phyloP scores from a whole-genome alignment of 2,888 invertebrate genomes.

The Cryptosula pallasiana region DNA sequence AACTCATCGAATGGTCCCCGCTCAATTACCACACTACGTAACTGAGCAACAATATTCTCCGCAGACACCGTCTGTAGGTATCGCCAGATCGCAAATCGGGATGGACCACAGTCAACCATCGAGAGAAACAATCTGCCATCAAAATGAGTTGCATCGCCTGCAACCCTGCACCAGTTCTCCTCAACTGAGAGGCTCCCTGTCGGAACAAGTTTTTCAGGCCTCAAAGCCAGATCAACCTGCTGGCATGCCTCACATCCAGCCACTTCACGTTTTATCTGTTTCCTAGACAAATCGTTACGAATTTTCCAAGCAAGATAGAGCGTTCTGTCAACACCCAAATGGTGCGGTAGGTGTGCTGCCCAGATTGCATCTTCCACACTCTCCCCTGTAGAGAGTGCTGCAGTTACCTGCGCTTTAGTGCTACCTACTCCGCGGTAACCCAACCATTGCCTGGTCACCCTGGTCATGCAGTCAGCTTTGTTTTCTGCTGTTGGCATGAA shows the following conservation, averaged over 20 bases:
- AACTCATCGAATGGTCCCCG: neutral
- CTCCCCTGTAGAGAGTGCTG: neutral
- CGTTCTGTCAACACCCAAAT: neutral
- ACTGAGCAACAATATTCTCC: neutral
- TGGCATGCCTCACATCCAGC: neutral
- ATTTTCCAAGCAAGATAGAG: neutral
- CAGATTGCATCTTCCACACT: neutral
- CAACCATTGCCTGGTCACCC: neutral
- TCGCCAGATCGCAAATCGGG: neutral
- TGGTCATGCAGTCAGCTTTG: neutral
- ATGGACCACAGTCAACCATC: conserved; percentile 7
- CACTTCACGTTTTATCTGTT: neutral
- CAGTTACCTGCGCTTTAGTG: neutral
- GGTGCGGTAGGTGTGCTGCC: conserved; percentile 6
- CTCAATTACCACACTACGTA: neutral
- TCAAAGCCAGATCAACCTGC: neutral
- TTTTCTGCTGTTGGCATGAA: neutral
- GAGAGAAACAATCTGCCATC: neutral
- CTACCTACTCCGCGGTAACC: neutral
- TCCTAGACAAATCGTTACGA: neutral
- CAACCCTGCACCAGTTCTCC: neutral
- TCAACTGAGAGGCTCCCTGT: neutral
- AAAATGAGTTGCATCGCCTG: neutral
- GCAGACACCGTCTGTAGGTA: neutral
- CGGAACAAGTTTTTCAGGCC: neutral